Conservation (phyloP, 2,888 invertebrate genomes). For the Eurytoma adleriae region DNA sequence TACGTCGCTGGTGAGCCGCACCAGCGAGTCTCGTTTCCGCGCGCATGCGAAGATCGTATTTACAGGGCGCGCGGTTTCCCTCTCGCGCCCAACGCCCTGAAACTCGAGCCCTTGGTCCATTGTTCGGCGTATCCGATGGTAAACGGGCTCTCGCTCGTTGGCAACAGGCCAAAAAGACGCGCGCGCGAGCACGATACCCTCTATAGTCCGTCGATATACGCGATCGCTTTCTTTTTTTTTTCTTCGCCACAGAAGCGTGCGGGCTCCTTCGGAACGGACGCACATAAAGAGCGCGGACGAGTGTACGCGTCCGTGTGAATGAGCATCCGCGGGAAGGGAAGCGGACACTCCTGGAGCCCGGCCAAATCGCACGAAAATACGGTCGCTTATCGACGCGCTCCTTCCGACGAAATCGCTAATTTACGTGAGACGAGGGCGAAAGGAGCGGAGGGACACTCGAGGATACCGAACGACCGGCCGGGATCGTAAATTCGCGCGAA, state of each 20-base stretch:
- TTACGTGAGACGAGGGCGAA: constrained; percentile 13
- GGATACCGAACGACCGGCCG: not conserved
- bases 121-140: constrained; percentile 38
- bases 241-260: not conserved
- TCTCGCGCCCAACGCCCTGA: constrained; percentile 29
- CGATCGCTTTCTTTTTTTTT: constrained; percentile 34
- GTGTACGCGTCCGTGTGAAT: no score
- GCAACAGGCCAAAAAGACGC: constrained; percentile 26
- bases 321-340: not conserved
- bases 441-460: not conserved
- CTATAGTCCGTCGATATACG: constrained; percentile 33
- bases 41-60: constrained; percentile 9
- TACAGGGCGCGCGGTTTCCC: constrained; percentile 22
- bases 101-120: constrained; percentile 31
- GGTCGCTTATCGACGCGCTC: constrained; percentile 23
- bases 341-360: constrained; percentile 8
- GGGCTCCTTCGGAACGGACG: not conserved
- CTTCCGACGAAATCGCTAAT: constrained; percentile 22
- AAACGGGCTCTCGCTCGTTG: constrained; percentile 24
- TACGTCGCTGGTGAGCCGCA: not conserved
- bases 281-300: no score
- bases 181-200: no score
- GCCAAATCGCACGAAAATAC: constrained; percentile 28
- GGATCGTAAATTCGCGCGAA: not conserved
- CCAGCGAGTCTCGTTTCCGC: not conserved